A percentile compares a stretch with the other conserved stretches of the same genome.
Evolutionary conservation across 2,888 invertebrate genomes (phyloP).

Genomic region (Chymomyza procnemis): DNA sequence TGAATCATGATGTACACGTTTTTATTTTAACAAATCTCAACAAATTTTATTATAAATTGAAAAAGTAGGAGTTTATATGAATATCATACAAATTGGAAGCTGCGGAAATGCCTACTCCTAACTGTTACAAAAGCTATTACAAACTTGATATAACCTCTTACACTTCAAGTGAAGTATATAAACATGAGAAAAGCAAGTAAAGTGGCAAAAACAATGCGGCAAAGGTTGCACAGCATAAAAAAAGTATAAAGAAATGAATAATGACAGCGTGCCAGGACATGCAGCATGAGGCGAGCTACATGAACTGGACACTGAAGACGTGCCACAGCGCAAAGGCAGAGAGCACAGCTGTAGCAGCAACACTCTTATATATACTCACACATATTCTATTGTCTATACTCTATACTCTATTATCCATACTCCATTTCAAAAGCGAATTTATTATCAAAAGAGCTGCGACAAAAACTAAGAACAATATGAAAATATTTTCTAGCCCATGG

Average conservation of each 20-base stretch:
- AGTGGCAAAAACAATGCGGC: slow-evolving; percentile 45
- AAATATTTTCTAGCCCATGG: slow-evolving; percentile 31
- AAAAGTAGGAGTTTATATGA: too few species aligned
- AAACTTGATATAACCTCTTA: too few species aligned
- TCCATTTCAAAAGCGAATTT: slow-evolving; percentile 15
- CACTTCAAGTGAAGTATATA: not conserved
- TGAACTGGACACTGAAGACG: not conserved
- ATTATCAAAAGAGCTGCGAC: slow-evolving; percentile 25
- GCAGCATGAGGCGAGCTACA: not conserved
- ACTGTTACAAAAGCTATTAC: too few species aligned
- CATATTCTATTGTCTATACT: too few species aligned
- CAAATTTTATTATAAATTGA: too few species aligned
- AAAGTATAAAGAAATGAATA: slow-evolving; percentile 66
- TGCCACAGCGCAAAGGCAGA: not conserved
- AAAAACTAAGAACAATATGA: slow-evolving; percentile 14
- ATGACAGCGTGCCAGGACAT: slow-evolving; percentile 45
- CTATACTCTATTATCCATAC: not conserved
- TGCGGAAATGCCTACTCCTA: too few species aligned
- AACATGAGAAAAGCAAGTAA: slow-evolving; percentile 48
- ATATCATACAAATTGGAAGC: too few species aligned
- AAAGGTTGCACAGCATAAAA: slow-evolving; percentile 69
- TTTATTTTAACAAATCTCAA: too few species aligned
- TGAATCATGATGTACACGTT: too few species aligned
- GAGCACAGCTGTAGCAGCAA: not conserved
- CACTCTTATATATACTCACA: not conserved